Evolutionary conservation across 1,140 invertebrate genomes (phyloP).

Genomic region (Octopus sinensis): DNA sequence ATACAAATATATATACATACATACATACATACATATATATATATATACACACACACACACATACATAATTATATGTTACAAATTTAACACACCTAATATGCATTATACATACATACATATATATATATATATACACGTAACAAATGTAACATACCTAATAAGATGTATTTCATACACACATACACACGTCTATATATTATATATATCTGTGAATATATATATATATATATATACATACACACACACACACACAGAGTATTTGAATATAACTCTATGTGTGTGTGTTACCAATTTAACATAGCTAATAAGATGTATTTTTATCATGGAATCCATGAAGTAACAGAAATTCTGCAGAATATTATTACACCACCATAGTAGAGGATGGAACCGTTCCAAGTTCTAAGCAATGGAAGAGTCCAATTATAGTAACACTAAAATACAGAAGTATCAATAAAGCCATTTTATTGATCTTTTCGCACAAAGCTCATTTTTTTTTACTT

Average conservation of each 20-base stretch:
- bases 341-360: too few relatives aligned
- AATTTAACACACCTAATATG: too few relatives aligned
- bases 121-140: slow-evolving; percentile 19
- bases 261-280: neutral
- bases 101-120: slow-evolving; percentile 15
- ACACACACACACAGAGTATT: slow-evolving; percentile 15
- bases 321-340: too few relatives aligned
- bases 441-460: too few relatives aligned
- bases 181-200: slow-evolving; percentile 22
- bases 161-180: slow-evolving; percentile 22
- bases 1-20: slow-evolving; percentile 25
- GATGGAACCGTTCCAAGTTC: neutral
- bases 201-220: slow-evolving; percentile 26
- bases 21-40: slow-evolving; percentile 22
- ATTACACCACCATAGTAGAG: too few relatives aligned
- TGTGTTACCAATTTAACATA: neutral
- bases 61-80: too few relatives aligned
- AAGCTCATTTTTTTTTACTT: too few relatives aligned
- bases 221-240: slow-evolving; percentile 23
- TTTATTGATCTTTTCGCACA: too few relatives aligned
- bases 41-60: slow-evolving; percentile 24
- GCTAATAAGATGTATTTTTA: too few relatives aligned
- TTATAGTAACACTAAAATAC: neutral
- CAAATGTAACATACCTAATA: too few relatives aligned
- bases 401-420: neutral